These are phyloP conservation scores for Vicugna pacos DNA, from an alignment of 2,113 vertebrate genomes.

Conservation along the genomic window DNA sequence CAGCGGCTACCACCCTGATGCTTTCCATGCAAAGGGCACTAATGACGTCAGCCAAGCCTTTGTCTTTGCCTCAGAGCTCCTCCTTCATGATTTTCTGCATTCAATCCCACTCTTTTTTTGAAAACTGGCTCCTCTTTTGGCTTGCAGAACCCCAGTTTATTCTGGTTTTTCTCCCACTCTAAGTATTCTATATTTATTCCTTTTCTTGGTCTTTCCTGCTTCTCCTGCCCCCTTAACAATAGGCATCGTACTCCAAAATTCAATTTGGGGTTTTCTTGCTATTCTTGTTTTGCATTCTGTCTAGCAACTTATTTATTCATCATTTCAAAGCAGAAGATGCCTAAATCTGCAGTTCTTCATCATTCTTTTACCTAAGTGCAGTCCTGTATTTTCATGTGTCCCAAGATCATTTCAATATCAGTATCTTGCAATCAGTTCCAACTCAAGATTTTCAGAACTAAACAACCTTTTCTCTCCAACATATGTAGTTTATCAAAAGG, in stretches of 20 bases:
- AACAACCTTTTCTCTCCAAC: not conserved
- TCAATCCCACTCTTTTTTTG: not conserved
- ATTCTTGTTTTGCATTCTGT: not conserved
- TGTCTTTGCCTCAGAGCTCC: not conserved
- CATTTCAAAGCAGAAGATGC: not conserved
- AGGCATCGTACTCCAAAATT: not conserved
- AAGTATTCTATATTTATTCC: not conserved
- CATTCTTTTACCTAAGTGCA: not conserved
- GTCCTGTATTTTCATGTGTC: not conserved
- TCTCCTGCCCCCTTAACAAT: not conserved
- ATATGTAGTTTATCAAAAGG: slow-evolving; percentile 26
- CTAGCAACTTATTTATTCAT: not conserved
- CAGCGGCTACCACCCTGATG: not conserved
- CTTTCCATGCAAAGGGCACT: not conserved
- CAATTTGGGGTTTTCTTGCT: not conserved
- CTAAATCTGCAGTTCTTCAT: not conserved
- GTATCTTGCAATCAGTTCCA: not conserved
- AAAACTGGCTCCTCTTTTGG: not conserved
- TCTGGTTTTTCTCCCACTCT: not conserved
- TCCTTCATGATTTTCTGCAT: not conserved
- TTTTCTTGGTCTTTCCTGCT: not conserved
- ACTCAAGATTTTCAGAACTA: slow-evolving; percentile 37
- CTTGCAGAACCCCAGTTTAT: not conserved
- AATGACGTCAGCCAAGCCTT: not conserved
- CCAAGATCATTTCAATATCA: not conserved